A percentile compares a stretch with the other conserved stretches of the same genome.
These are phyloP conservation scores for Bombus balteatus DNA, from an alignment of 1,140 invertebrate genomes.

Conservation along the genomic window DNA sequence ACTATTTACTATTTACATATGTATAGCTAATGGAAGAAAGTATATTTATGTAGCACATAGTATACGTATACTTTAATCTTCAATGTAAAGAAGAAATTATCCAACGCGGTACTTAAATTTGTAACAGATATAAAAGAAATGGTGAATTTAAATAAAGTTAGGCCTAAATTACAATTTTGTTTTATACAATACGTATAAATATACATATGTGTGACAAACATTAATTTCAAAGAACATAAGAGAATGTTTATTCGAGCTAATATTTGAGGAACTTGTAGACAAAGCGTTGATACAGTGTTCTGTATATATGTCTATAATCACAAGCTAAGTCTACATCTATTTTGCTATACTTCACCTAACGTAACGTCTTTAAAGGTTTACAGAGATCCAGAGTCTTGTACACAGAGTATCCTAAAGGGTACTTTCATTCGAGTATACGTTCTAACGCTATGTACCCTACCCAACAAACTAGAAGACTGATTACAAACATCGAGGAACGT, in stretches of 20 bases:
- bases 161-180: too few relatives aligned
- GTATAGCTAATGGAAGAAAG: too few relatives aligned
- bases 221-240: neutral
- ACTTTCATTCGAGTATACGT: slow-evolving; percentile 36
- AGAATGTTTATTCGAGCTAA: too few relatives aligned
- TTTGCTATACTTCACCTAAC: slow-evolving; percentile 14
- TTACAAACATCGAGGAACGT: slow-evolving; percentile 55
- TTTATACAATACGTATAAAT: too few relatives aligned
- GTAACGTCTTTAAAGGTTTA: slow-evolving; percentile 16
- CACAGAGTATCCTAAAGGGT: slow-evolving; percentile 28
- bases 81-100: too few relatives aligned
- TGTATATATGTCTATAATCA: neutral
- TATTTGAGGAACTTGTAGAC: neutral
- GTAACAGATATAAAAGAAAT: too few relatives aligned
- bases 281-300: neutral
- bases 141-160: too few relatives aligned
- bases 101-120: too few relatives aligned
- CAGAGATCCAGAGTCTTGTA: neutral
- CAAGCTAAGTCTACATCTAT: neutral
- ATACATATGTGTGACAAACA: neutral
- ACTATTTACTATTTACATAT: too few relatives aligned
- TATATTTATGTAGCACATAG: too few relatives aligned
- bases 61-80: too few relatives aligned
- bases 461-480: slow-evolving; percentile 55
- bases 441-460: slow-evolving; percentile 48